Conservation (phyloP, 2,888 invertebrate genomes). For the Rotaria magnacalcarata region DNA sequence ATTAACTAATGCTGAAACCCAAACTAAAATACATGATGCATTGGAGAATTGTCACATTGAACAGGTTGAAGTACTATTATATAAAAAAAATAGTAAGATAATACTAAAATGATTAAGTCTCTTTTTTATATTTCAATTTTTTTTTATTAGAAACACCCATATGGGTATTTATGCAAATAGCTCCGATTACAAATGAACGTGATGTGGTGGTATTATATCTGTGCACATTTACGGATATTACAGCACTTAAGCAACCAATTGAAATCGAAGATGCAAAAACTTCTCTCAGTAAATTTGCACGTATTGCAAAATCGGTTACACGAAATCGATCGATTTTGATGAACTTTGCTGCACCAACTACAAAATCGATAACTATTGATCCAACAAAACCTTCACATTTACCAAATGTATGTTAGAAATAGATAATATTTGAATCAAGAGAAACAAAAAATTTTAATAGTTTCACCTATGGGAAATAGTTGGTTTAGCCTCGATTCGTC, state of each 20-base stretch:
- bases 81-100: constrained; percentile 97
- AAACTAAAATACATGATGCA: constrained; percentile 82
- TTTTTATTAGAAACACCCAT: constrained; percentile 78
- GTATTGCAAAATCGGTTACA: constrained; percentile 91
- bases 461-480: no score
- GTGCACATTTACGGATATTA: constrained; percentile 97
- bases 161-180: constrained; percentile 97
- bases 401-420: constrained; percentile 37
- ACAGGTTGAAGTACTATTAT: constrained; percentile 96
- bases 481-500: no score
- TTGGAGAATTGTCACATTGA: constrained; percentile 82
- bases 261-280: constrained; percentile 80
- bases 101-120: background rate
- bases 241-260: constrained; percentile 96
- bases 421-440: constrained; percentile 59
- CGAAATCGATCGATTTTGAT: constrained; percentile 85
- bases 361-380: constrained; percentile 40
- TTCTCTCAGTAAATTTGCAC: constrained; percentile 94
- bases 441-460: no score
- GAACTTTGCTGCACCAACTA: constrained; percentile 69
- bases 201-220: constrained; percentile 96
- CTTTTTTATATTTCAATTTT: background rate
- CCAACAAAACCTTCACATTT: constrained; percentile 45
- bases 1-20: constrained; percentile 91
- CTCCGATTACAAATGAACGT: constrained; percentile 98